phyloP scores from a whole-genome alignment of 2,797 vertebrate genomes.

The Tangara arthus region DNA sequence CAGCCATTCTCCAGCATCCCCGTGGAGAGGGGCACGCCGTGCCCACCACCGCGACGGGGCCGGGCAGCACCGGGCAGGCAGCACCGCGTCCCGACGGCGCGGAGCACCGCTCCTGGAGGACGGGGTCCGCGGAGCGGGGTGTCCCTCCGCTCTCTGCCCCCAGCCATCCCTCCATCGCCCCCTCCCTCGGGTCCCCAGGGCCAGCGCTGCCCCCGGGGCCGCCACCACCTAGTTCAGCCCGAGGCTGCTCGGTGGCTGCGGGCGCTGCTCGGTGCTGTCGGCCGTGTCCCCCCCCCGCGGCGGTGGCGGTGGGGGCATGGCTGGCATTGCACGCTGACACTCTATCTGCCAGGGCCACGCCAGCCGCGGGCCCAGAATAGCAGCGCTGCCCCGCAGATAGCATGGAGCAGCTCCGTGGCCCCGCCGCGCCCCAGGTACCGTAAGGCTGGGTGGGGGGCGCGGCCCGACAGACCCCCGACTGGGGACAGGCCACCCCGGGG shows the following conservation, averaged over 20 bases:
- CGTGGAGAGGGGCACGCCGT: rapidly evolving
- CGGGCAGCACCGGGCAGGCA: no score
- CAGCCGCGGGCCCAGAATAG: conserved; percentile 69
- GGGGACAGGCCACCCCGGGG: neutral
- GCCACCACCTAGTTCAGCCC: neutral
- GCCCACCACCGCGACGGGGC: rapidly evolving
- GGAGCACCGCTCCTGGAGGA: neutral
- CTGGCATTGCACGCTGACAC: conserved; percentile 46
- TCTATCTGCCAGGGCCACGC: conserved; percentile 45
- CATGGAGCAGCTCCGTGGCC: conserved; percentile 40
- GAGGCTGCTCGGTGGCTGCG: neutral
- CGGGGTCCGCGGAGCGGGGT: rapidly evolving
- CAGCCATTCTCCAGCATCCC: neutral
- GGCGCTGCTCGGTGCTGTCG: neutral
- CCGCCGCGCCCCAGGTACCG: conserved; percentile 1
- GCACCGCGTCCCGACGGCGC: rapidly evolving
- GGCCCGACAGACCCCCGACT: rapidly evolving
- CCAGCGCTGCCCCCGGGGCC: neutral
- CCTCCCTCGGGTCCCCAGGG: rapidly evolving
- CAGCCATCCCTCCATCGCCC: neutral
- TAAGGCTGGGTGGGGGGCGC: neutral
- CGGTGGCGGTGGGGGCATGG: conserved; percentile 36
- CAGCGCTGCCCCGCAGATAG: conserved; percentile 29
- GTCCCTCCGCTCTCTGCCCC: neutral
- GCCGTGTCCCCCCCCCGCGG: neutral